Conservation (phyloP, 1,140 invertebrate species). For the Wiebesia pumilae region DNA sequence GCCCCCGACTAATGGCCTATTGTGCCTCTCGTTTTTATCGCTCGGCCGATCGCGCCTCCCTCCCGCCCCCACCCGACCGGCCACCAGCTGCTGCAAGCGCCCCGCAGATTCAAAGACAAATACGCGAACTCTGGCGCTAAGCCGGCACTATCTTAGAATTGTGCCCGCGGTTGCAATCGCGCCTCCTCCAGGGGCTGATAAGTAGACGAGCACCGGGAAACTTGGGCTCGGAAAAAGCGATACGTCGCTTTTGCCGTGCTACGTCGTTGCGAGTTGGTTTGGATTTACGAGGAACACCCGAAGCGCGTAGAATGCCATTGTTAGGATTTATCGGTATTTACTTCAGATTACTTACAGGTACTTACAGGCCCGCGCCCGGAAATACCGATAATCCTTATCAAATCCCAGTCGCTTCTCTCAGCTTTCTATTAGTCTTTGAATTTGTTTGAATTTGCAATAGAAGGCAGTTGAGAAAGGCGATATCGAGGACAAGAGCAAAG, state of each 20-base stretch:
- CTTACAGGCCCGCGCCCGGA: too few species aligned
- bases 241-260: too few species aligned
- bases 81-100: background rate
- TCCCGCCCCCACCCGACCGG: too few species aligned
- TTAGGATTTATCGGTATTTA: slow-evolving; percentile 5
- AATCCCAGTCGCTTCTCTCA: background rate
- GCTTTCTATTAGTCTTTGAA: background rate
- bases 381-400: background rate
- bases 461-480: too few species aligned
- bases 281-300: background rate
- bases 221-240: background rate
- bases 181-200: background rate
- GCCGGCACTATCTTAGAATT: slow-evolving; percentile 66
- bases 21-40: slow-evolving; percentile 39
- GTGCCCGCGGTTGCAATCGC: slow-evolving; percentile 55
- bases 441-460: background rate
- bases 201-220: background rate
- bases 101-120: slow-evolving; percentile 58
- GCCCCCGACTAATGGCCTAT: slow-evolving; percentile 47
- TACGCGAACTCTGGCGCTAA: slow-evolving; percentile 57
- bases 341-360: background rate
- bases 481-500: too few species aligned
- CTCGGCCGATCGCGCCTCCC: background rate
- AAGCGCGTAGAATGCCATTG: background rate
- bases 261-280: background rate